Conservation (phyloP, 2,113 vertebrate species). For the Sigmodon hispidus region DNA sequence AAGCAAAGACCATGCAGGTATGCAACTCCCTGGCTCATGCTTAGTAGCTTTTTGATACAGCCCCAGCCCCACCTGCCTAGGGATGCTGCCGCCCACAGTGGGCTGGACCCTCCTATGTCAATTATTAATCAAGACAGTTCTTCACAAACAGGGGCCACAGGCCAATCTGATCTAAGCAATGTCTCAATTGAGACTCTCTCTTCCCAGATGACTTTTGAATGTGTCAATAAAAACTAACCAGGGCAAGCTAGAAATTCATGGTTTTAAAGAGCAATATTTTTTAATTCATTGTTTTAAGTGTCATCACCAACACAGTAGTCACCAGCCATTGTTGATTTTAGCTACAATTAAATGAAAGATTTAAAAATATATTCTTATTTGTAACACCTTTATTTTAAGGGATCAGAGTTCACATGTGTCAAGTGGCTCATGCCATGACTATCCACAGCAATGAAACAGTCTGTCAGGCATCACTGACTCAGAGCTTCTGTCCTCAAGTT, state of each 20-base stretch:
- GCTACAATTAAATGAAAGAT: constrained; percentile 17
- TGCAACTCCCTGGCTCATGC: not conserved
- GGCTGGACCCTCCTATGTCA: not conserved
- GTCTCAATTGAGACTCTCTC: not conserved
- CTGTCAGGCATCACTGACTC: not conserved
- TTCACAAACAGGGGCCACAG: not conserved
- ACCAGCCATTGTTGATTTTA: not conserved
- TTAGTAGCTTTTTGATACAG: not conserved
- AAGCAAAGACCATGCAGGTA: not conserved
- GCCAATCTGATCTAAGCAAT: not conserved
- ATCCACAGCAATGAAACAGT: not conserved
- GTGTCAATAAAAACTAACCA: not conserved
- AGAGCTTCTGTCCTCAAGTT: not conserved
- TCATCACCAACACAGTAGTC: not conserved
- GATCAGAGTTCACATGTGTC: not conserved
- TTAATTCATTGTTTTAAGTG: not conserved
- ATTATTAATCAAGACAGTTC: not conserved
- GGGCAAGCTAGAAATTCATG: not conserved
- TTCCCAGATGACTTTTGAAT: not conserved
- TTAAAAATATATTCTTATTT: not conserved
- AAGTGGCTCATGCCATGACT: not conserved
- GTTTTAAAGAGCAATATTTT: constrained; percentile 27
- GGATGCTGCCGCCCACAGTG: not conserved
- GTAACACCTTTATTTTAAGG: not conserved
- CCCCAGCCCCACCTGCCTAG: not conserved